Conservation (phyloP, 2,113 vertebrate genomes). For the Ariopsis seemanni region DNA sequence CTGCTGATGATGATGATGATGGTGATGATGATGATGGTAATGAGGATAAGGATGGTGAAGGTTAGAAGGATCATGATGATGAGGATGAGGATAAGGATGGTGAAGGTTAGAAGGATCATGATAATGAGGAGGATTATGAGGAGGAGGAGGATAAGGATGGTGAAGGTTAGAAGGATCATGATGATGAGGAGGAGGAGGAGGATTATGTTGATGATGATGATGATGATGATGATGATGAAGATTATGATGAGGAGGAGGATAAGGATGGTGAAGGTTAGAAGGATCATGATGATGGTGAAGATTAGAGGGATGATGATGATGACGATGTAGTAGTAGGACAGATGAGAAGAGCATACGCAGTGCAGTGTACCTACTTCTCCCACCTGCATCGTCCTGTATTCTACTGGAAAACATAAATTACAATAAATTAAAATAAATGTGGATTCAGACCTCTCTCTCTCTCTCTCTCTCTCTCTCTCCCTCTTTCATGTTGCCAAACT, state of each 20-base stretch:
- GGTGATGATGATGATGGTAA: not conserved
- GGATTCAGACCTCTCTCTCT: not conserved
- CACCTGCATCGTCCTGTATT: not conserved
- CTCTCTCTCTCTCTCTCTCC: not conserved
- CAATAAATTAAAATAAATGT: not conserved
- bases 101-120: not conserved
- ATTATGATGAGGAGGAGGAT: not conserved
- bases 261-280: not conserved
- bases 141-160: not conserved
- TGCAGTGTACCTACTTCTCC: not conserved
- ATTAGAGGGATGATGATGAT: not conserved
- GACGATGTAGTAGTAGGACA: not conserved
- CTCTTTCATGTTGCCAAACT: not conserved
- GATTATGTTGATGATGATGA: not conserved
- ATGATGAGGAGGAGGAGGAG: not conserved
- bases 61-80: too few relatives aligned
- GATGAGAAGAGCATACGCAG: not conserved
- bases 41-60: not conserved
- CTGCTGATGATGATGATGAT: not conserved
- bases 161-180: not conserved
- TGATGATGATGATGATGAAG: not conserved
- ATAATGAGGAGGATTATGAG: not conserved
- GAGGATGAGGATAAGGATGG: not conserved
- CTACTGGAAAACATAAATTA: not conserved
- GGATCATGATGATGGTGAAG: not conserved